phyloP scores from a whole-genome alignment of 2,888 invertebrate genomes.

The Acronicta alni region DNA sequence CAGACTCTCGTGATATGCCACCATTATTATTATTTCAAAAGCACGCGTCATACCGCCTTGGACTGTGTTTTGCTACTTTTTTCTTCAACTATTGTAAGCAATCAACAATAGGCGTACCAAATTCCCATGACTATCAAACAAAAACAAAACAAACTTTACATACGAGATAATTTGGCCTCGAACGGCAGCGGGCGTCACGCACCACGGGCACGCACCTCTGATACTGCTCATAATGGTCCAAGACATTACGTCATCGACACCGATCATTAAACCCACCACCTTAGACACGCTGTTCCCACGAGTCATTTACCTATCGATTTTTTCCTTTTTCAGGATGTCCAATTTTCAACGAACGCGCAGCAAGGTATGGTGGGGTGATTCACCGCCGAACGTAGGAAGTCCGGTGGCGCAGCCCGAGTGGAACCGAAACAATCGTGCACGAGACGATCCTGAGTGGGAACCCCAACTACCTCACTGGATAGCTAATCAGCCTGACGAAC shows the following conservation, averaged over 20 bases:
- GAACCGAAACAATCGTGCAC: slow-evolving; percentile 71
- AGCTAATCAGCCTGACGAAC: slow-evolving; percentile 81
- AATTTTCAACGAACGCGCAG: slow-evolving; percentile 91
- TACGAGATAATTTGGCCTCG: slow-evolving; percentile 73
- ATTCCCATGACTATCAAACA: slow-evolving; percentile 77
- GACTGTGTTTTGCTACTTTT: slow-evolving; percentile 52
- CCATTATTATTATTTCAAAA: slow-evolving; percentile 66
- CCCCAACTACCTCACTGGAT: slow-evolving; percentile 88
- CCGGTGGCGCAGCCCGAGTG: slow-evolving; percentile 78
- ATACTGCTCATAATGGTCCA: slow-evolving; percentile 78
- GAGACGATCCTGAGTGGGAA: slow-evolving; percentile 83
- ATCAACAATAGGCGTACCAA: slow-evolving; percentile 63
- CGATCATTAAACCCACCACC: slow-evolving; percentile 77
- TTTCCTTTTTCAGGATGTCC: slow-evolving; percentile 89
- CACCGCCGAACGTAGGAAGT: slow-evolving; percentile 81
- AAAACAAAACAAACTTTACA: slow-evolving; percentile 69
- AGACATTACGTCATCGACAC: slow-evolving; percentile 81
- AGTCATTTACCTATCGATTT: slow-evolving; percentile 67
- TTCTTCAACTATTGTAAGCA: slow-evolving; percentile 61
- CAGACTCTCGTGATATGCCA: slow-evolving; percentile 64
- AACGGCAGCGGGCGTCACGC: slow-evolving; percentile 75
- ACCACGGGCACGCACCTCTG: slow-evolving; percentile 71
- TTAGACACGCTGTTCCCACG: slow-evolving; percentile 80
- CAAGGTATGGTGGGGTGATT: slow-evolving; percentile 92
- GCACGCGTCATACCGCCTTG: slow-evolving; percentile 52